Evolutionary conservation across 2,888 invertebrate genomes (phyloP), one percentile per base, ranked within the genome.

Genomic region (Scelioninae gen. 1): DNA sequence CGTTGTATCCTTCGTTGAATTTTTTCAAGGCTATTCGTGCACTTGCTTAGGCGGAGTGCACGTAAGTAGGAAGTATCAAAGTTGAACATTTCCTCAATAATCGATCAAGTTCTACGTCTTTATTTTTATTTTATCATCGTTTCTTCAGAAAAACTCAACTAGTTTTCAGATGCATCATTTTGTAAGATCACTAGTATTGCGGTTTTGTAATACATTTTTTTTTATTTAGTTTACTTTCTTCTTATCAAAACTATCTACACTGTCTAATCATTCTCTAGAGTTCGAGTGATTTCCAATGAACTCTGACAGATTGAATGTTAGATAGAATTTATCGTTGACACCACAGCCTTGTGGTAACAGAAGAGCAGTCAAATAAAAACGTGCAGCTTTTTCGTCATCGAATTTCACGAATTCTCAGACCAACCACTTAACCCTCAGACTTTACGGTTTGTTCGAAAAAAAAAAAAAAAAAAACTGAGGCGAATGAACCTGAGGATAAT

Each of bases 361-460:
- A 29, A 23, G 29, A 49, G 16, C 23, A 45, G 49, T 49, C 0
- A 49, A 49, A 49, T 56, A 56, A 68, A 69, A 38, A 38, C 53
- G n/a, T 45, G n/a, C 8, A 23, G 4, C 49, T 45, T 65, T 65
- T 51, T 40, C 62, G 31, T 49, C 65, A 47, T 45, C 23, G 23
- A 32, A 63, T 55, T 53, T 74, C 62, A 74, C 45, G 74, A 55
- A 74, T 63, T 55, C 45, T 10, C 40, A 53, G 74, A 74, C 53
- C 51, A 34, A 60, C 53, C 60, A 49, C 43, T 74, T 63, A 63
- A 62, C 49, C 49, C 58, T 43, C 34, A 15, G 55, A 8, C 51
- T 53, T 13, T 69, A 47, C 23, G 32, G n/a, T 10, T 38, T 43
- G 43, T 29, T 29, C 45, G 13, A 45, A 43, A 40, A 16, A n/a